Conservation (phyloP, 2,888 invertebrate genomes). For the Pterobdella sp. region DNA sequence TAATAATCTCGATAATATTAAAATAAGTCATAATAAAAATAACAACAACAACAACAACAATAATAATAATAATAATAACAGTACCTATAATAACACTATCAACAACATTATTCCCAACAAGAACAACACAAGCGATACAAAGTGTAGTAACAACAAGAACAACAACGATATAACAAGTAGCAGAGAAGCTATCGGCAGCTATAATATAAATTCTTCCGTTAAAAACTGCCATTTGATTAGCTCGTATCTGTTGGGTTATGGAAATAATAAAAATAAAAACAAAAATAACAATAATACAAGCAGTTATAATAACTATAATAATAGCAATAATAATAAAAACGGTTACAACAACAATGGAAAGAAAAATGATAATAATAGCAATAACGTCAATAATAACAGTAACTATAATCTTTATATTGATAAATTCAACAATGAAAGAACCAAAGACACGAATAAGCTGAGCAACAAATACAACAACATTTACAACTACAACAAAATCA, state of each 20-base stretch:
- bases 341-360: not conserved
- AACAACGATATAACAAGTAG: not conserved
- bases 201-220: not conserved
- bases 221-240: too few relatives aligned
- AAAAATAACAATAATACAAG: not conserved
- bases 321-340: not conserved
- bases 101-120: not conserved
- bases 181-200: not conserved
- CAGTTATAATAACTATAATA: not conserved
- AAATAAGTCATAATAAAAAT: not conserved
- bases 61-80: not conserved
- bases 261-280: not conserved
- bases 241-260: too few relatives aligned
- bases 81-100: not conserved
- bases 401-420: not conserved
- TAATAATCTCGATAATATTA: not conserved
- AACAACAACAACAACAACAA: not conserved
- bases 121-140: not conserved
- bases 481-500: not conserved
- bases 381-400: not conserved
- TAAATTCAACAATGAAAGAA: not conserved
- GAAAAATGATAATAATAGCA: not conserved
- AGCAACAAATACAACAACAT: constrained; percentile 4
- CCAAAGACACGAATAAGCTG: not conserved
- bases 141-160: not conserved